phyloP scores from a whole-genome alignment of 2,888 invertebrate genomes.

The Lepidonotus clava region DNA sequence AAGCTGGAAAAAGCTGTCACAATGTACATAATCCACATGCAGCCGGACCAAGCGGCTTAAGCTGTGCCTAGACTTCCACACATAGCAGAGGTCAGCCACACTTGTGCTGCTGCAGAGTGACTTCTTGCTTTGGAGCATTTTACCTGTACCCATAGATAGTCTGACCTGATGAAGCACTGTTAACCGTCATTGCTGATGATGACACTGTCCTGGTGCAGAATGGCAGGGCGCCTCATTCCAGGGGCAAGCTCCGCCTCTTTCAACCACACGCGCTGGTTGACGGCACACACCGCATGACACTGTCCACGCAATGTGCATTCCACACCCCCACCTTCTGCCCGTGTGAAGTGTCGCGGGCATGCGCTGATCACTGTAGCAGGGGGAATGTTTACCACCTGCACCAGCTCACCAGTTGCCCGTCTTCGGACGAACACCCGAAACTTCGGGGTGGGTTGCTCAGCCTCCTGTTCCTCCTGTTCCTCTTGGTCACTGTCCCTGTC shows the following conservation, averaged over 20 bases:
- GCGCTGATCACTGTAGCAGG: neutral
- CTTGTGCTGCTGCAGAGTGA: too few relatives aligned
- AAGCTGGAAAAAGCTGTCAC: neutral
- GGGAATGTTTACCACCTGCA: constrained; percentile 11
- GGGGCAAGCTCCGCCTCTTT: constrained; percentile 16
- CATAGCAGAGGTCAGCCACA: too few relatives aligned
- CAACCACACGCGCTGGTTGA: constrained; percentile 39
- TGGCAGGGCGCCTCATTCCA: neutral
- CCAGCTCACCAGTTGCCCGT: neutral
- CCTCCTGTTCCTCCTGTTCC: neutral
- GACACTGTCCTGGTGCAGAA: constrained; percentile 36
- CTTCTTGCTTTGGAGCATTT: too few relatives aligned
- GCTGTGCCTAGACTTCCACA: too few relatives aligned
- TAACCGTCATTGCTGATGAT: too few relatives aligned
- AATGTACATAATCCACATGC: neutral
- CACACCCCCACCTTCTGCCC: neutral
- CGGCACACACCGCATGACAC: constrained; percentile 19
- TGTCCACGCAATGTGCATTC: neutral
- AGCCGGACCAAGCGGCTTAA: neutral
- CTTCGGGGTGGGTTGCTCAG: neutral
- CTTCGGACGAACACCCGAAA: constrained; percentile 26
- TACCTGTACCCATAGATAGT: too few relatives aligned
- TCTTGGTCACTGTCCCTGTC: neutral
- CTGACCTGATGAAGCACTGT: too few relatives aligned
- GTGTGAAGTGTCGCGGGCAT: neutral